Evolutionary conservation across 2,888 invertebrate species (phyloP).

Genomic region (Auanema sp.): DNA sequence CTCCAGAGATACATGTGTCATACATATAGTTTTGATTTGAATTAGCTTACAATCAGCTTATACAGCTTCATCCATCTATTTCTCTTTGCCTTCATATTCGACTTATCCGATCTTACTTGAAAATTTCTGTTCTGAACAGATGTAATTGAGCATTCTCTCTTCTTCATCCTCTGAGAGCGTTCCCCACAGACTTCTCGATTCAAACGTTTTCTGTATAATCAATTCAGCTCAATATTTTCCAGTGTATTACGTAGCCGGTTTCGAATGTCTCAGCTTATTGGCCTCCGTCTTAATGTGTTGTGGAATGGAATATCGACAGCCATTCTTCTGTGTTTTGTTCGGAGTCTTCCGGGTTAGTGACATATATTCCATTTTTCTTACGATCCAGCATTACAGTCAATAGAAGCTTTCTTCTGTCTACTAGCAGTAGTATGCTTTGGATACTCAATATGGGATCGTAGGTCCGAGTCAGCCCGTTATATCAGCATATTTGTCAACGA

Average conservation of each 20-base stretch:
- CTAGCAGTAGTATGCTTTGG: constrained; percentile 20
- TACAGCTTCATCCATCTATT: not conserved
- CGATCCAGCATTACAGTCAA: constrained; percentile 24
- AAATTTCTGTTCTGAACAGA: too few species aligned
- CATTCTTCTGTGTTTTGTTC: constrained; percentile 37
- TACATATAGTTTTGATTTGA: too few species aligned
- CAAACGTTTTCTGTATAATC: too few species aligned
- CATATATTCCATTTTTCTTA: not conserved
- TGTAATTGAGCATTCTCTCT: too few species aligned
- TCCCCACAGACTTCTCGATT: too few species aligned
- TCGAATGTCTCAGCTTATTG: constrained; percentile 17
- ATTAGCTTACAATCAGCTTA: not conserved
- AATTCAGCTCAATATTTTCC: not conserved
- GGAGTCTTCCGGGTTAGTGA: constrained; percentile 31
- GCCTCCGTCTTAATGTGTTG: constrained; percentile 29
- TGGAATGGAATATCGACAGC: constrained; percentile 29
- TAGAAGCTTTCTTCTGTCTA: constrained; percentile 28
- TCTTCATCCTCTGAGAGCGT: too few species aligned
- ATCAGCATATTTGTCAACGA: not conserved
- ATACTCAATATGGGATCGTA: constrained; percentile 19
- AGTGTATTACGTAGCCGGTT: constrained; percentile 18
- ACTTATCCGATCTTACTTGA: too few species aligned
- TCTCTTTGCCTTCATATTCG: not conserved
- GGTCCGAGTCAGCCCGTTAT: constrained; percentile 15
- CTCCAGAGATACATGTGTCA: too few species aligned